A percentile compares a stretch with the other conserved stretches of the same genome.
Evolutionary conservation across 30 jellyfish, hydroid and myxozoan species (phyloP).

Genomic region (Nemopilema nomurai): DNA sequence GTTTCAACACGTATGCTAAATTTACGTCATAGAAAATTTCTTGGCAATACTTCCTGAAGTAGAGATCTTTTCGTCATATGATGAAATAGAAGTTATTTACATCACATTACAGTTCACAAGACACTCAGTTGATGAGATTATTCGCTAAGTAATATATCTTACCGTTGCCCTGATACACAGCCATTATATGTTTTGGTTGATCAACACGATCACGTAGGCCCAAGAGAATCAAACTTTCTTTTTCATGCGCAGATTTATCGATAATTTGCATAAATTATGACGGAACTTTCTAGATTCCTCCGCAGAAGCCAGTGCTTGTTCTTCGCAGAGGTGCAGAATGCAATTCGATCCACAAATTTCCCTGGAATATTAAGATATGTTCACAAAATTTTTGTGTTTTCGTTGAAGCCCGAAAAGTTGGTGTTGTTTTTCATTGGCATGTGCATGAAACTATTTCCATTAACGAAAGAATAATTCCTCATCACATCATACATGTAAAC

Average conservation of each 20-base stretch:
- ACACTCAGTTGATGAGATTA: not conserved
- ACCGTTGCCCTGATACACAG: constrained; percentile 55
- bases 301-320: not conserved
- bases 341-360: too few relatives aligned
- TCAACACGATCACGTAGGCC: constrained; percentile 48
- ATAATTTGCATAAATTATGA: constrained; percentile 17
- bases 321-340: not conserved
- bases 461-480: too few relatives aligned
- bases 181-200: constrained; percentile 21
- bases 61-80: not conserved
- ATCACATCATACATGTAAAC: too few relatives aligned
- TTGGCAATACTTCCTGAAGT: not conserved
- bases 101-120: not conserved
- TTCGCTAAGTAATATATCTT: not conserved
- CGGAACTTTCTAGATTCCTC: not conserved
- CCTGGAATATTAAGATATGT: too few relatives aligned
- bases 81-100: not conserved
- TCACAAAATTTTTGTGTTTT: too few relatives aligned
- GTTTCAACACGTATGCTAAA: constrained; percentile 49
- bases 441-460: too few relatives aligned
- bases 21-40: constrained; percentile 31
- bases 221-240: constrained; percentile 2
- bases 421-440: too few relatives aligned
- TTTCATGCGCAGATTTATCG: constrained; percentile 29
- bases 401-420: too few relatives aligned